Percentiles rank a stretch among this genome's conserved stretches.
Conservation (phyloP, 92 coral and sea anemone genomes). For the Micromussa lordhowensis region DNA sequence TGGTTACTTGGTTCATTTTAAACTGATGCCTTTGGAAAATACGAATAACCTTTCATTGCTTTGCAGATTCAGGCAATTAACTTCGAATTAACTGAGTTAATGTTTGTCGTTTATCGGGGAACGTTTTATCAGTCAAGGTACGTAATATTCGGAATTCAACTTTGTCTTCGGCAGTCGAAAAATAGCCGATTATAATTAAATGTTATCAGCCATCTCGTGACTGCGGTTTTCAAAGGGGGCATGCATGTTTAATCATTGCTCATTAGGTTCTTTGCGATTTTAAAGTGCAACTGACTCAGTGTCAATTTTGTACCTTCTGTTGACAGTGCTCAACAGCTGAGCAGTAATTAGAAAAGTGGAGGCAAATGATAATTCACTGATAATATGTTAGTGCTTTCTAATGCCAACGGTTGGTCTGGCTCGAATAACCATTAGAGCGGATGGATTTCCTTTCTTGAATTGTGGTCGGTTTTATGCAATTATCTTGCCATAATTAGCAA, state of each 20-base stretch:
- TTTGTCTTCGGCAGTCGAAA: neutral
- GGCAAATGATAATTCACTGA: neutral
- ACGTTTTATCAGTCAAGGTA: neutral
- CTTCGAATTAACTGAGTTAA: neutral
- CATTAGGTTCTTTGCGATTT: neutral
- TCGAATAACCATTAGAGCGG: neutral
- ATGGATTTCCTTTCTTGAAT: neutral
- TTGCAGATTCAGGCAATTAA: neutral
- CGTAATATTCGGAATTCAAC: neutral
- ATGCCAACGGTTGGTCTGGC: neutral
- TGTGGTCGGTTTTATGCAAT: neutral
- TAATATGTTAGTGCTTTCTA: neutral
- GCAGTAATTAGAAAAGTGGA: slow-evolving; percentile 1
- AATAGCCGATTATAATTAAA: neutral
- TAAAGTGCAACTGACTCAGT: neutral
- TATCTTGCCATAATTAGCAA: neutral
- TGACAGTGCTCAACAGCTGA: neutral
- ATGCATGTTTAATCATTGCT: neutral
- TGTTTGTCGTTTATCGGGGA: neutral
- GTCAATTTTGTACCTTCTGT: neutral
- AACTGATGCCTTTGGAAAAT: neutral
- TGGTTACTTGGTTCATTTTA: neutral
- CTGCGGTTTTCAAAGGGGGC: neutral
- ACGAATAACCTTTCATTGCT: neutral
- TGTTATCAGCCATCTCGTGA: neutral